These are phyloP conservation scores for Arnoldichthys spilopterus DNA, from an alignment of 2,797 vertebrate genomes.

Conservation along the genomic window DNA sequence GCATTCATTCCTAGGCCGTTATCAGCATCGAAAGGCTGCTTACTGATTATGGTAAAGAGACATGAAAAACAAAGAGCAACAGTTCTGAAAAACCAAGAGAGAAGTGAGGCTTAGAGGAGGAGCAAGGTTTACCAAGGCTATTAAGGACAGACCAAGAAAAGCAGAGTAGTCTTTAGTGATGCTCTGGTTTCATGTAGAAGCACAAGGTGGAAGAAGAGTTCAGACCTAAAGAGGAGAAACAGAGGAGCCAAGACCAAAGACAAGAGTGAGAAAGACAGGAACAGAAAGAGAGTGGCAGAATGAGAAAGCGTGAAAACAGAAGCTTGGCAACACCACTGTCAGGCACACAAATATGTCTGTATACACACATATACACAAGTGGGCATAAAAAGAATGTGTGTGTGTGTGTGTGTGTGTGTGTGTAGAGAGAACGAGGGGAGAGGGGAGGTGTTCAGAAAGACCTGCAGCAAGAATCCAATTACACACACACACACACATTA, in stretches of 20 bases:
- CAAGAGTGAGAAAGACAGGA: slow-evolving; percentile 65
- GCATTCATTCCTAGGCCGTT: neutral
- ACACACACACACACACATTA: neutral
- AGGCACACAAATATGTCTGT: slow-evolving; percentile 59
- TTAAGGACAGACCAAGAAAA: slow-evolving; percentile 99
- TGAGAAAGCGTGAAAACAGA: slow-evolving; percentile 58
- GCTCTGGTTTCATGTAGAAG: slow-evolving; percentile 99
- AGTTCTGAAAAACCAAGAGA: slow-evolving; percentile 22
- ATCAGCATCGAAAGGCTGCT: neutral
- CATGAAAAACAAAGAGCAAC: slow-evolving; percentile 56
- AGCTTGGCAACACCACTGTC: slow-evolving; percentile 30
- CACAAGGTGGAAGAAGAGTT: slow-evolving; percentile 97
- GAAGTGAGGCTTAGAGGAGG: slow-evolving; percentile 68
- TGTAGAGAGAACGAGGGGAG: neutral
- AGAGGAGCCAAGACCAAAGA: slow-evolving; percentile 62
- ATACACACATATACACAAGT: slow-evolving; percentile 33
- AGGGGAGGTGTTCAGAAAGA: too few relatives aligned
- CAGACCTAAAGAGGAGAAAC: slow-evolving; percentile 91
- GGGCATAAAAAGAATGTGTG: neutral
- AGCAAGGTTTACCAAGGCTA: slow-evolving; percentile 95
- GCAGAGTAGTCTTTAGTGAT: slow-evolving; percentile 98
- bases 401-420: neutral
- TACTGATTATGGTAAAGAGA: slow-evolving; percentile 44
- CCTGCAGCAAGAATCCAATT: neutral
- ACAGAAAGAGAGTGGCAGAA: slow-evolving; percentile 65